These are phyloP conservation scores for Drosophila nr. fundita DNA, from an alignment of 2,888 invertebrate genomes.

Conservation along the genomic window DNA sequence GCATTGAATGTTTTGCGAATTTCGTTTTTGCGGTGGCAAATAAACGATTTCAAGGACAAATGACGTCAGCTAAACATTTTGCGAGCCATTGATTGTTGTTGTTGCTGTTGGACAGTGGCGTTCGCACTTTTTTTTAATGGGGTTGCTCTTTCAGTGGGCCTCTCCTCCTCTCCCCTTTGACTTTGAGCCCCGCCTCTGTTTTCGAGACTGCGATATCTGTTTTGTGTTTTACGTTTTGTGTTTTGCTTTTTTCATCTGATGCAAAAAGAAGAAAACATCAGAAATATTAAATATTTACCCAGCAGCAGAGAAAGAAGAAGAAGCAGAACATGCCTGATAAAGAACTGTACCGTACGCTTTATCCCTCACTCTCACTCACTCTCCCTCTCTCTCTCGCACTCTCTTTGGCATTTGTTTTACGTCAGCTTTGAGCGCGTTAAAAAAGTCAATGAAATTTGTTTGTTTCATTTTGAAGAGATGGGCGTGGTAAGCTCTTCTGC, in stretches of 20 bases:
- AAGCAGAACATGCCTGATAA: conserved; percentile 60
- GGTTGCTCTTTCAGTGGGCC: background rate
- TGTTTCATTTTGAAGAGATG: conserved; percentile 19
- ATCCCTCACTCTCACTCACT: conserved; percentile 1
- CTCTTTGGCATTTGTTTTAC: background rate
- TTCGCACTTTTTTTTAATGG: conserved; percentile 15
- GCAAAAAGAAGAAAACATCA: conserved; percentile 16
- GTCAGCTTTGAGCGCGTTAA: conserved; percentile 33
- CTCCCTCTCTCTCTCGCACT: background rate
- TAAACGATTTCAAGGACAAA: conserved; percentile 79
- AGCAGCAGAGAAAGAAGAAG: conserved; percentile 56
- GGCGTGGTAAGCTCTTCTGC: conserved; percentile 36
- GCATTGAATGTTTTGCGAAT: conserved; percentile 78
- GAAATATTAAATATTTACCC: conserved; percentile 67
- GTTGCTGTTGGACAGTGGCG: conserved; percentile 55
- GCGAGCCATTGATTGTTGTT: conserved; percentile 20
- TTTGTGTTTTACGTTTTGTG: conserved; percentile 48
- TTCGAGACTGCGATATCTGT: conserved; percentile 43
- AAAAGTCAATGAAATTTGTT: conserved; percentile 51
- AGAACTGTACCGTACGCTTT: conserved; percentile 61
- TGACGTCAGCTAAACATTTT: conserved; percentile 81
- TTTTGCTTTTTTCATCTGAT: conserved; percentile 51
- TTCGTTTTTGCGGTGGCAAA: conserved; percentile 68
- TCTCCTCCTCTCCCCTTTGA: background rate
- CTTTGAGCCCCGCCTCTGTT: conserved; percentile 52